A percentile compares a stretch with the other conserved stretches of the same genome.
Conservation (phyloP, 2,113 vertebrate genomes). For the Ramphastos sulfuratus region DNA sequence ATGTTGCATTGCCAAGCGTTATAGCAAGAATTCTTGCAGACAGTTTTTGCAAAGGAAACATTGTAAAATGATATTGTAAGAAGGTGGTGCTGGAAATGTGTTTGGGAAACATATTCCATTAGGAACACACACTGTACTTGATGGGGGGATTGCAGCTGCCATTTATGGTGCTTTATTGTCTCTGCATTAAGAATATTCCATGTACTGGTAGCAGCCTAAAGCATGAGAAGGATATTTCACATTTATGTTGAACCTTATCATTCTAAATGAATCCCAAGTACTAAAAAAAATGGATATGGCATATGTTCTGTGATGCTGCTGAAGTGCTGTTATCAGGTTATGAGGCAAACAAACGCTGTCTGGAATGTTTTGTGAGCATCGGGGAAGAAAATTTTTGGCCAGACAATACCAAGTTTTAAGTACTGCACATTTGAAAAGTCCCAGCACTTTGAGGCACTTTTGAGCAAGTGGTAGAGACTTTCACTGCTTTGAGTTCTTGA, state of each 20-base stretch:
- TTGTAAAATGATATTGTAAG: constrained; percentile 36
- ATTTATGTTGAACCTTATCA: background rate
- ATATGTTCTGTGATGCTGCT: background rate
- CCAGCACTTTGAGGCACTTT: background rate
- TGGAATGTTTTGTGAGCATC: background rate
- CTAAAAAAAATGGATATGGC: background rate
- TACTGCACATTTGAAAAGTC: background rate
- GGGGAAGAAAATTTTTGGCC: background rate
- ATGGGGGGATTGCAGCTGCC: constrained; percentile 42
- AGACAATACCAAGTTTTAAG: background rate
- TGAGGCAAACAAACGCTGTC: background rate
- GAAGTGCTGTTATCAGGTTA: fast-evolving
- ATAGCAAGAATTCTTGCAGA: constrained; percentile 57
- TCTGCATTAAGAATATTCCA: background rate
- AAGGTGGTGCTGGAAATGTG: constrained; percentile 34
- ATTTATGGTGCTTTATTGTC: constrained; percentile 2
- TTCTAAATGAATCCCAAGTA: background rate
- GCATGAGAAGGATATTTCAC: background rate
- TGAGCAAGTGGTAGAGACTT: background rate
- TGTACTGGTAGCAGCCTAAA: background rate
- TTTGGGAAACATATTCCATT: constrained; percentile 33
- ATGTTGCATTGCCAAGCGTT: constrained; percentile 72
- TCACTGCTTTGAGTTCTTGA: background rate
- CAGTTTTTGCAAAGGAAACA: constrained; percentile 70
- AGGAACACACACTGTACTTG: background rate